Conservation (phyloP, 2,888 invertebrate species). For the Lasiommata megera region DNA sequence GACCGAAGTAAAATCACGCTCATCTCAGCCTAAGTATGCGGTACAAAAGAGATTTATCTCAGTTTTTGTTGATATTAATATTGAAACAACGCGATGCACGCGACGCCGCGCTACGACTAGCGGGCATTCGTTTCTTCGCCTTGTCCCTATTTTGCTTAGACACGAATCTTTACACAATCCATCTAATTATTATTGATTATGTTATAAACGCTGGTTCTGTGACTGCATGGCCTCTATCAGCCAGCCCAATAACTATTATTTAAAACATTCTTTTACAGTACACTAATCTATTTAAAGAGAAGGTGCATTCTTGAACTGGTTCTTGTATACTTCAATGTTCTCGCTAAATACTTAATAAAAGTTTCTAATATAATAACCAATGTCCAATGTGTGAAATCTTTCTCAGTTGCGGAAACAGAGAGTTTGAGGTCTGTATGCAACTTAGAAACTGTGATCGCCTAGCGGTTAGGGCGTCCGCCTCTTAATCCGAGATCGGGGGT, state of each 20-base stretch:
- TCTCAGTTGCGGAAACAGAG: too few relatives aligned
- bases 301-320: too few relatives aligned
- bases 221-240: constrained; percentile 10
- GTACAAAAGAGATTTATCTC: not conserved
- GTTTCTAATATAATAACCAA: too few relatives aligned
- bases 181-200: constrained; percentile 45
- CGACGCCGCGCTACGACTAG: not conserved
- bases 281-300: not conserved
- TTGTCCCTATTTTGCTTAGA: constrained; percentile 56
- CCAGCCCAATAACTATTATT: not conserved
- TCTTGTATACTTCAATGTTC: too few relatives aligned
- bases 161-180: constrained; percentile 44
- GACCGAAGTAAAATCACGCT: too few relatives aligned
- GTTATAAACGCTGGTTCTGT: constrained; percentile 10
- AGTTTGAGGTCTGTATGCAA: too few relatives aligned
- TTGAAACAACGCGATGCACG: not conserved
- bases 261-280: not conserved
- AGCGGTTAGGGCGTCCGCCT: too few relatives aligned
- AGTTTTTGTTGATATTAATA: not conserved
- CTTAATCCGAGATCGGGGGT: too few relatives aligned
- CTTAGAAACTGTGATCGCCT: too few relatives aligned
- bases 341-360: too few relatives aligned
- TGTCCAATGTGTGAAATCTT: too few relatives aligned
- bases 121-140: constrained; percentile 41
- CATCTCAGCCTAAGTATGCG: too few relatives aligned